Evolutionary conservation across 2,113 vertebrate species (phyloP).

Genomic region (Cephalopholis sonnerati): DNA sequence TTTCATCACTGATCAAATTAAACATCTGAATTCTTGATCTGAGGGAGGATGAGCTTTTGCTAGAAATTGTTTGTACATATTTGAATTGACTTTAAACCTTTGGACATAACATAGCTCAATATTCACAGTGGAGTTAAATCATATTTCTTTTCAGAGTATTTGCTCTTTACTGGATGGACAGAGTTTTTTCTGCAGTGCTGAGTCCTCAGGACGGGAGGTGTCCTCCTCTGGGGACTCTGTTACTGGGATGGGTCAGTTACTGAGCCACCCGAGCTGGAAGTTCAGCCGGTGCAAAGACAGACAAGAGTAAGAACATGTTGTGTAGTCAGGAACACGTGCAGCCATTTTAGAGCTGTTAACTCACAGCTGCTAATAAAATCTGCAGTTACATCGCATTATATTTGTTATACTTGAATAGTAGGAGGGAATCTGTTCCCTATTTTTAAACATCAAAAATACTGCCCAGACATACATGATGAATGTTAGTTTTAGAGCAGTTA

Average conservation of each 20-base stretch:
- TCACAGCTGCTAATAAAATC: not conserved
- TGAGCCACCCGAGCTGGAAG: conserved; percentile 49
- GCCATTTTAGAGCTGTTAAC: conserved; percentile 15
- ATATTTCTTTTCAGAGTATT: not conserved
- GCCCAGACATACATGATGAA: no score
- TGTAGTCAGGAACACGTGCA: not conserved
- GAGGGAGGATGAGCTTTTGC: not conserved
- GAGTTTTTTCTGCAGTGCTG: conserved; percentile 4
- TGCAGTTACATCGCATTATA: not conserved
- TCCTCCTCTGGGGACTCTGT: conserved; percentile 34
- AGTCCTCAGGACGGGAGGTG: conserved; percentile 25
- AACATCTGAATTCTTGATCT: not conserved
- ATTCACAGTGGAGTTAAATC: not conserved
- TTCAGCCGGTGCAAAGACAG: conserved; percentile 46
- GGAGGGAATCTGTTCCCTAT: no score
- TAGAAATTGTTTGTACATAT: not conserved
- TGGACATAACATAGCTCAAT: not conserved
- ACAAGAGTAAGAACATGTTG: conserved; percentile 33
- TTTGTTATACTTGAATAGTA: not conserved
- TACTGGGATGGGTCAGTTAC: conserved; percentile 51
- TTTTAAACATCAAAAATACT: no score
- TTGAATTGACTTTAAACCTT: no score
- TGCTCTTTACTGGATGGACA: not conserved
- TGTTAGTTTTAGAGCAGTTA: not conserved
- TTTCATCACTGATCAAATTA: not conserved